A percentile compares a stretch with the other conserved stretches of the same genome.
These are phyloP conservation scores for Cacajao melanocephalus DNA, from an alignment of 2,797 vertebrate genomes.

Conservation along the genomic window DNA sequence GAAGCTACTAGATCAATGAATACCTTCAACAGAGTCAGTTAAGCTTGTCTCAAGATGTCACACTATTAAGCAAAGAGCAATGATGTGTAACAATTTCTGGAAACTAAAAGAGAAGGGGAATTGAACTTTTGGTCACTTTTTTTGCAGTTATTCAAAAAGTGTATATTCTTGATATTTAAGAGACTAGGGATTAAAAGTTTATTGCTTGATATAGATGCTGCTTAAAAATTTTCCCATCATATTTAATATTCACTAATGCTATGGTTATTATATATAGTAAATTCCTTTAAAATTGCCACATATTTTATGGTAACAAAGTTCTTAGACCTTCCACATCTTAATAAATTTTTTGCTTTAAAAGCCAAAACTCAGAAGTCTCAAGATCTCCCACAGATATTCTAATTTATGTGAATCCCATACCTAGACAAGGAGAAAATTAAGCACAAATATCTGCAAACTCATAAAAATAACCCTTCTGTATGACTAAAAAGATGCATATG, in stretches of 20 bases:
- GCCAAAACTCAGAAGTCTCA: neutral
- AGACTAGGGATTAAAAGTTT: neutral
- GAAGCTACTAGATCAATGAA: conserved; percentile 58
- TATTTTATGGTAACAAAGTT: neutral
- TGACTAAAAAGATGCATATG: neutral
- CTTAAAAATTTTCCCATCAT: conserved; percentile 3
- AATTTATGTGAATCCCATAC: neutral
- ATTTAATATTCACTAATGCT: neutral
- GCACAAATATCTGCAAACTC: neutral
- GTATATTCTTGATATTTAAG: neutral
- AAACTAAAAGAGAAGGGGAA: conserved; percentile 59
- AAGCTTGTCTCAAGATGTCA: conserved; percentile 60
- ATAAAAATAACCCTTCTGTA: neutral
- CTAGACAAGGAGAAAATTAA: neutral
- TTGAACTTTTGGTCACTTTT: neutral
- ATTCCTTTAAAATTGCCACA: neutral
- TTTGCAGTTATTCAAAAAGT: neutral
- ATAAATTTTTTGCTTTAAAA: neutral
- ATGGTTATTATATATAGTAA: neutral
- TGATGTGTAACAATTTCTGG: conserved; percentile 63
- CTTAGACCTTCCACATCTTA: neutral
- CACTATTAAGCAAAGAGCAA: conserved; percentile 55
- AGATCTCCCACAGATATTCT: neutral
- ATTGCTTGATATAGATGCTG: neutral
- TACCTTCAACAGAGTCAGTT: conserved; percentile 26